phyloP scores from a whole-genome alignment of 2,797 vertebrate species.

The Propithecus deckenii region DNA sequence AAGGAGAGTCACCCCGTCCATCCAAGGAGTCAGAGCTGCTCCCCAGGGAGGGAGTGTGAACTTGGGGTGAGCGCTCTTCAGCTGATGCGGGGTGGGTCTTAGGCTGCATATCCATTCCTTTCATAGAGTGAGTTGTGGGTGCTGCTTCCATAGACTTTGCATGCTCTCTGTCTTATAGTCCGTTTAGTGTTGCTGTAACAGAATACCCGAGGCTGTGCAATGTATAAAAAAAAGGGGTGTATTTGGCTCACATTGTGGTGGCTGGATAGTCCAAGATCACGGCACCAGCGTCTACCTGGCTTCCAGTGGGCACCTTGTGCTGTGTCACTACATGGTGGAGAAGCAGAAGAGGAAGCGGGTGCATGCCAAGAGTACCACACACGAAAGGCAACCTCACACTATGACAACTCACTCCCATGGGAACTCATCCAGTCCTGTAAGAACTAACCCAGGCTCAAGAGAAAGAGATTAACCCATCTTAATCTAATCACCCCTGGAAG shows the following conservation, averaged over 20 bases:
- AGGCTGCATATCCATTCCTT: background rate
- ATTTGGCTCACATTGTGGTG: background rate
- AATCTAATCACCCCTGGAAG: background rate
- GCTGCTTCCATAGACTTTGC: background rate
- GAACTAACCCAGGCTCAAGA: background rate
- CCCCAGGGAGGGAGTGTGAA: background rate
- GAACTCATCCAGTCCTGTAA: background rate
- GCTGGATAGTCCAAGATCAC: background rate
- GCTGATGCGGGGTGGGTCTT: too few relatives aligned
- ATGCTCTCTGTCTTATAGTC: background rate
- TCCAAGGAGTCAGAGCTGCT: background rate
- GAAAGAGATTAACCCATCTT: background rate
- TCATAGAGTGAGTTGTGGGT: background rate
- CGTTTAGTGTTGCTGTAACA: background rate
- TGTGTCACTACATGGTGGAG: background rate
- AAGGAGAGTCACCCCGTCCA: background rate
- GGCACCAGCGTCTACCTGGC: background rate
- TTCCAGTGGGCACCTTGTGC: background rate
- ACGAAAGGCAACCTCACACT: background rate
- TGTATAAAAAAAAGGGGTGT: background rate
- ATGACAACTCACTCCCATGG: rapidly evolving
- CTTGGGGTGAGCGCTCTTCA: background rate
- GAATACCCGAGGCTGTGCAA: background rate
- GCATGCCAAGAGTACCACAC: background rate
- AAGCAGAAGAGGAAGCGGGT: background rate